Evolutionary conservation across 2,797 vertebrate genomes (phyloP).

Genomic region (Morelia viridis): DNA sequence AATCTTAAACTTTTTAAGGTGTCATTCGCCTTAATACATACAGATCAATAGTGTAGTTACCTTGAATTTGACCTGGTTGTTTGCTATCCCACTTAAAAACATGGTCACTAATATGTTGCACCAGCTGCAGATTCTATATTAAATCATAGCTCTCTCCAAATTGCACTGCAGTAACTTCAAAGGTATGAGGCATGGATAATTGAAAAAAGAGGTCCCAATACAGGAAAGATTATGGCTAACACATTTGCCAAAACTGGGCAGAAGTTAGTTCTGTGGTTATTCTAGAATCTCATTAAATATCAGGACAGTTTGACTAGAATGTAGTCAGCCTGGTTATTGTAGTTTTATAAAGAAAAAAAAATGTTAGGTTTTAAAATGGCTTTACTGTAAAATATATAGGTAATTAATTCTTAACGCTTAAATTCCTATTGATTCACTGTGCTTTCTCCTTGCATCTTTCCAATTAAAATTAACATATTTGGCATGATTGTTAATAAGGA

Average conservation of each 20-base stretch:
- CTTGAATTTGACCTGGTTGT: not conserved
- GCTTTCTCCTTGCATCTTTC: conserved; percentile 12
- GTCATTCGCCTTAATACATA: not conserved
- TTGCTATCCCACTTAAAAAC: not conserved
- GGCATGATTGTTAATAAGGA: conserved; percentile 33
- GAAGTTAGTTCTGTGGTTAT: conserved; percentile 2
- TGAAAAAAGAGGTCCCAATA: not conserved
- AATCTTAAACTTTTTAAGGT: not conserved
- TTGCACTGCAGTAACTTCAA: not conserved
- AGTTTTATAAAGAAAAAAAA: not conserved
- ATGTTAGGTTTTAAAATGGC: not conserved
- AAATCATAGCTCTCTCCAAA: not conserved
- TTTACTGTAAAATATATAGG: not conserved
- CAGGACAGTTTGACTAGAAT: not conserved
- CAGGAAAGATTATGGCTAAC: not conserved
- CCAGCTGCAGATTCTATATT: not conserved
- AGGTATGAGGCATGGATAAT: not conserved
- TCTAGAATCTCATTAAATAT: not conserved
- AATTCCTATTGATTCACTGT: conserved; percentile 16
- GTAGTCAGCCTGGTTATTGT: not conserved
- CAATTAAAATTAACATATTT: conserved; percentile 29
- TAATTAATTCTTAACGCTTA: conserved; percentile 13
- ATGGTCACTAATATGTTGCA: not conserved
- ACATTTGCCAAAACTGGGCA: not conserved
- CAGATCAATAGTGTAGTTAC: not conserved